phyloP scores from a whole-genome alignment of 2,113 vertebrate genomes.

The Mirounga angustirostris region DNA sequence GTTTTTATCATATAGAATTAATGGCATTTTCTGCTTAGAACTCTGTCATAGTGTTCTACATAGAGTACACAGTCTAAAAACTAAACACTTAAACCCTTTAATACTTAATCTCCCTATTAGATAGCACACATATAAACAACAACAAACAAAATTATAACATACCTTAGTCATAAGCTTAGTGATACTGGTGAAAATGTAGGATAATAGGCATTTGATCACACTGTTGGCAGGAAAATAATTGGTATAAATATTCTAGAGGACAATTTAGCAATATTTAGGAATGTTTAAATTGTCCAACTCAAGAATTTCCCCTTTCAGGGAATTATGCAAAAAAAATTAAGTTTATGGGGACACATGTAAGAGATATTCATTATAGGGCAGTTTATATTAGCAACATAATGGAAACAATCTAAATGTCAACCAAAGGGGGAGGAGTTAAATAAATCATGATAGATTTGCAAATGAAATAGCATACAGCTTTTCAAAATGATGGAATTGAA shows the following conservation, averaged over 20 bases:
- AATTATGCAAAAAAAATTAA: background rate
- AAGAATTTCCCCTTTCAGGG: background rate
- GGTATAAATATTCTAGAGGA: background rate
- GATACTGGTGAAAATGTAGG: background rate
- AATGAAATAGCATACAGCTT: background rate
- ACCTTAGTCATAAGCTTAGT: background rate
- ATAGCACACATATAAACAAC: background rate
- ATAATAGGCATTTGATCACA: background rate
- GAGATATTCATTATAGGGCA: background rate
- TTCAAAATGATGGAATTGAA: conserved; percentile 18
- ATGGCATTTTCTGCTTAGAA: background rate
- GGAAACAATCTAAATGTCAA: background rate
- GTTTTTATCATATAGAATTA: background rate
- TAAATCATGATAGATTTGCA: background rate
- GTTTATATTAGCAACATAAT: background rate
- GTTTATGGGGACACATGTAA: background rate
- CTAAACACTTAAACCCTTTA: background rate
- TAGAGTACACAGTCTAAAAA: background rate
- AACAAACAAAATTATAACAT: background rate
- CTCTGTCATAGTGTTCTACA: background rate
- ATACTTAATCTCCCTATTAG: background rate
- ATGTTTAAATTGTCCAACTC: background rate
- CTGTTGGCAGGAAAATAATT: background rate
- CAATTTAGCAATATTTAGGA: background rate
- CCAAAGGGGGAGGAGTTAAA: background rate